phyloP scores from a whole-genome alignment of 2,888 invertebrate genomes.

The Phyllotreta cruciferae region DNA sequence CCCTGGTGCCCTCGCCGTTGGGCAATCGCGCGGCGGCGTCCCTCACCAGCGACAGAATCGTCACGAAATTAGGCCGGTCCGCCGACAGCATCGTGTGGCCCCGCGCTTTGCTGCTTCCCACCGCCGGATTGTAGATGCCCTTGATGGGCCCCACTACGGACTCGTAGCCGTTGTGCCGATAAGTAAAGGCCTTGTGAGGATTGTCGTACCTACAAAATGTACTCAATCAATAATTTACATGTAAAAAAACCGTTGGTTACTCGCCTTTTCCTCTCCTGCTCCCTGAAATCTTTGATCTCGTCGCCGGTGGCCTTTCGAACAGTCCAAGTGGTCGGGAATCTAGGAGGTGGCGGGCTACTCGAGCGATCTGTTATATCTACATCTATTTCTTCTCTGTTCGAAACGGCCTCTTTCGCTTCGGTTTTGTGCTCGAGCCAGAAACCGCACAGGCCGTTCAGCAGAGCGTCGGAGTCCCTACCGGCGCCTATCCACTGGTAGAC shows the following conservation, averaged over 20 bases:
- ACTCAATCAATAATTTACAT: no score
- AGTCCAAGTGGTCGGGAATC: constrained; percentile 81
- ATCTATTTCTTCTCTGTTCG: constrained; percentile 55
- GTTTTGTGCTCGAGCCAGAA: constrained; percentile 77
- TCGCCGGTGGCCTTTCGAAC: constrained; percentile 79
- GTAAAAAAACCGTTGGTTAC: no score
- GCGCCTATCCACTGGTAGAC: constrained; percentile 94
- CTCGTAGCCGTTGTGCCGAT: constrained; percentile 82
- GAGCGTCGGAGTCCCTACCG: constrained; percentile 85
- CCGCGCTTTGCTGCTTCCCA: constrained; percentile 69
- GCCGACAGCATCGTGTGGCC: constrained; percentile 85
- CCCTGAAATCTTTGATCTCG: constrained; percentile 78
- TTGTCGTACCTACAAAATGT: constrained; percentile 69
- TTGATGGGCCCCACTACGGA: constrained; percentile 76
- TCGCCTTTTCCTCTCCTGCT: constrained; percentile 84
- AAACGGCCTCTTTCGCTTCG: constrained; percentile 54
- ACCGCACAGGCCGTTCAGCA: constrained; percentile 76
- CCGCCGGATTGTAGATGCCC: constrained; percentile 73
- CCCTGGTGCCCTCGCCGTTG: constrained; percentile 91
- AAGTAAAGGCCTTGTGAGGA: constrained; percentile 89
- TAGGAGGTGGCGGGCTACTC: constrained; percentile 63
- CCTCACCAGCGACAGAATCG: constrained; percentile 87
- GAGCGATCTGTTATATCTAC: constrained; percentile 57
- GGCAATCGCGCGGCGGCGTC: constrained; percentile 93
- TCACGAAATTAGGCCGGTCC: constrained; percentile 88